Evolutionary conservation across 2,797 vertebrate genomes (phyloP).

Genomic region (Fundulus diaphanus): DNA sequence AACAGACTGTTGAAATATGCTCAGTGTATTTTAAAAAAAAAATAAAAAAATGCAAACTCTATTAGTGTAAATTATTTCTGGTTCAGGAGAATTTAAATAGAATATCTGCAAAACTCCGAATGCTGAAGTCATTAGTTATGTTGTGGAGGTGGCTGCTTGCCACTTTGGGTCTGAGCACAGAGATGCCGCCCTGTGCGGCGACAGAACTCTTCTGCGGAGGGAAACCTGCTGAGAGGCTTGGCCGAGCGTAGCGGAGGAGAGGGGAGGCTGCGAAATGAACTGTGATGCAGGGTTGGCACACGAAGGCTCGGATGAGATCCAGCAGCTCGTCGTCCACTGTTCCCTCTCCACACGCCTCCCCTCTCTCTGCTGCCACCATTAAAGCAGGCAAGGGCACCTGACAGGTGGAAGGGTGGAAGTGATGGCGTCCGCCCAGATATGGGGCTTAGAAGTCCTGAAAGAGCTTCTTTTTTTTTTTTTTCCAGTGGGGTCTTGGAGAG

Average conservation of each 20-base stretch:
- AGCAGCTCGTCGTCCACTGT: slow-evolving; percentile 62
- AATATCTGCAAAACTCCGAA: slow-evolving; percentile 22
- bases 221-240: slow-evolving; percentile 78
- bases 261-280: slow-evolving; percentile 71
- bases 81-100: slow-evolving; percentile 1
- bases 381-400: slow-evolving; percentile 75
- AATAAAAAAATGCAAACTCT: slow-evolving; percentile 3
- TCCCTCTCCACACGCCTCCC: slow-evolving; percentile 22
- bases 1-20: slow-evolving; percentile 7
- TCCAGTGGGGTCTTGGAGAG: slow-evolving; percentile 45
- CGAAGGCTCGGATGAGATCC: slow-evolving; percentile 63
- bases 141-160: slow-evolving; percentile 34
- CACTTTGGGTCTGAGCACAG: slow-evolving; percentile 37
- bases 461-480: slow-evolving; percentile 58
- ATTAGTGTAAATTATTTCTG: neutral
- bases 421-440: slow-evolving; percentile 65
- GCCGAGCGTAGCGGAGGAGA: slow-evolving; percentile 64
- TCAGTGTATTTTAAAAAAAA: neutral
- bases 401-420: slow-evolving; percentile 75
- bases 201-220: slow-evolving; percentile 56
- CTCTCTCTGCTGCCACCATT: slow-evolving; percentile 39
- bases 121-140: slow-evolving; percentile 30
- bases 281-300: slow-evolving; percentile 71
- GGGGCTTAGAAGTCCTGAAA: slow-evolving; percentile 57
- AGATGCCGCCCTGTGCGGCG: slow-evolving; percentile 32